Conservation (phyloP, 2,888 invertebrate genomes). For the Boloria selene region DNA sequence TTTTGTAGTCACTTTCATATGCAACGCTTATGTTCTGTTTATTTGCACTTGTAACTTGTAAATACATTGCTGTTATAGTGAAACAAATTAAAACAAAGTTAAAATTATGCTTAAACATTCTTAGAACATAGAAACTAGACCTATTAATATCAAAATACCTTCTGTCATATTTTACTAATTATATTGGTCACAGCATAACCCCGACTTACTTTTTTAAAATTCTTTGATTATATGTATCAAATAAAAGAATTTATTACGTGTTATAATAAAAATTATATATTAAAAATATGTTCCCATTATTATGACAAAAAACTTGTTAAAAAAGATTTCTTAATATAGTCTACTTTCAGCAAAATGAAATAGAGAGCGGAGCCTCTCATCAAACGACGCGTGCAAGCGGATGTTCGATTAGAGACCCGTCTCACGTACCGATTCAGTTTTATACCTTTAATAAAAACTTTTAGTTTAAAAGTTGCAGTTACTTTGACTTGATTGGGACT, state of each 20-base stretch:
- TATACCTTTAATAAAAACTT: constrained; percentile 37
- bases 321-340: constrained; percentile 11
- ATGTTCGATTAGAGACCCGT: constrained; percentile 25
- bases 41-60: no score
- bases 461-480: constrained; percentile 9
- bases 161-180: no score
- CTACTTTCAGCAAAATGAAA: constrained; percentile 24
- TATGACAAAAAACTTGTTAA: no score
- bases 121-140: no score
- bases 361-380: constrained; percentile 23
- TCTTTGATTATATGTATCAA: no score
- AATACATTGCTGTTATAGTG: constrained; percentile 74
- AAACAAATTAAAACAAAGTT: no score
- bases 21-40: constrained; percentile 54
- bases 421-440: constrained; percentile 31
- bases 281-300: no score
- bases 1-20: constrained; percentile 44
- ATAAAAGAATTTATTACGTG: no score
- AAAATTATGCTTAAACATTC: no score
- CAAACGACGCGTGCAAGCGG: constrained; percentile 35
- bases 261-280: not conserved
- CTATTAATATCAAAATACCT: no score
- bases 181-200: no score
- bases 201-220: no score
- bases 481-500: constrained; percentile 17